Evolutionary conservation across 1,140 invertebrate genomes (phyloP).

Genomic region (Pseudomyrmex pallidus): DNA sequence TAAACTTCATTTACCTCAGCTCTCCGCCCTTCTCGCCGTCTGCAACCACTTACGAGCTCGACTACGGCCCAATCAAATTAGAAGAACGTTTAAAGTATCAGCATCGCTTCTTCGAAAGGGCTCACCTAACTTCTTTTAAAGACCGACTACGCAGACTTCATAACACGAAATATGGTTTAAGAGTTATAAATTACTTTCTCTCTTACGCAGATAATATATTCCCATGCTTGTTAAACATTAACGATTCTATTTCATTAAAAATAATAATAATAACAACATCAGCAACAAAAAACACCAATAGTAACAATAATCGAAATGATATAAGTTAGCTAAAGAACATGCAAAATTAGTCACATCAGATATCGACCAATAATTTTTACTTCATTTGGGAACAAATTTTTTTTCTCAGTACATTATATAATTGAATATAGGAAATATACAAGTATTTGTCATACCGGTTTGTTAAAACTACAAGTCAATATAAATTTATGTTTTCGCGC

Average conservation of each 20-base stretch:
- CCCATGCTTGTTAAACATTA: too few relatives aligned
- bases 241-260: too few relatives aligned
- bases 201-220: too few relatives aligned
- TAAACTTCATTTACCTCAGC: constrained; percentile 58
- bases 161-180: background rate
- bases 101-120: constrained; percentile 11
- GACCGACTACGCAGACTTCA: background rate
- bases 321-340: too few relatives aligned
- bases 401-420: background rate
- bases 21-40: background rate
- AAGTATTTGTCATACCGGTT: background rate
- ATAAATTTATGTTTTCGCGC: constrained; percentile 33
- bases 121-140: constrained; percentile 27
- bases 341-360: too few relatives aligned
- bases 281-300: too few relatives aligned
- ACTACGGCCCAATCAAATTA: constrained; percentile 53
- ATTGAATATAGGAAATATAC: background rate
- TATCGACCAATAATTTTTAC: too few relatives aligned
- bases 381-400: too few relatives aligned
- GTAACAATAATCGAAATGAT: too few relatives aligned
- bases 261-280: too few relatives aligned
- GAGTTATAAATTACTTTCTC: background rate
- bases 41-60: constrained; percentile 51
- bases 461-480: constrained; percentile 10
- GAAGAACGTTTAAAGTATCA: constrained; percentile 57